Evolutionary conservation across 2,888 invertebrate species (phyloP), one percentile per base, ranked within the genome.

Genomic region (Branchellion lobata): DNA sequence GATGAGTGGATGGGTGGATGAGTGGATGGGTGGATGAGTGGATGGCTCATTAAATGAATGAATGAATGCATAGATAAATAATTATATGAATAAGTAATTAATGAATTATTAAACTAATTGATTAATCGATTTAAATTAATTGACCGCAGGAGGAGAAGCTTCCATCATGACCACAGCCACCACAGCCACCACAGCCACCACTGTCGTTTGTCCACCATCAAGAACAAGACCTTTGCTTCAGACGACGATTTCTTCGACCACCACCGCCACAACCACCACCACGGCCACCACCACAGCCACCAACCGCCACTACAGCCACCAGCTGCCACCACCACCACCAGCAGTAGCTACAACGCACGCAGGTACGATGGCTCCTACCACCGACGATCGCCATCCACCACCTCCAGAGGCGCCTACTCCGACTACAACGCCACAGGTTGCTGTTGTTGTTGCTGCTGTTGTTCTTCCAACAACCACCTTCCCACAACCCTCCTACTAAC

Each of bases 341-440:
- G 3, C 72, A 61, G 5, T 29, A 73, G 21, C n/a, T 65, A 47
- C 31, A 61, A 53, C 34, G 34, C 61, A 21, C 57, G 77, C n/a
- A 27, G 77, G 31, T 65, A 77, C 68, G n/a, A n/a, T n/a, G 78
- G 71, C 33, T 74, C 72, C 33, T 74, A 69, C 36, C 65, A 75
- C 68, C 57, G 68, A 29, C 51, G 75, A 47, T 72, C 71, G 5
- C 74, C 40, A 21, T 76, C 78, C 14, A 51, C 79, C 53, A 73
- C 47, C 73, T 68, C 73, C 47, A 51, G 68, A 33, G 72, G 61
- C 21, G 77, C 27, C 36, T 77, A 61, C 61, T 68, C 79, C 27
- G 77, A 81, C 27, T 81, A 80, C 77, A 77, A 77, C 40, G 77
- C 78, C 36, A 57, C 77, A n/a, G n/a, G n/a, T n/a, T n/a, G n/a